Conservation (phyloP, 2,888 invertebrate species). For the Parnassius mnemosyne region DNA sequence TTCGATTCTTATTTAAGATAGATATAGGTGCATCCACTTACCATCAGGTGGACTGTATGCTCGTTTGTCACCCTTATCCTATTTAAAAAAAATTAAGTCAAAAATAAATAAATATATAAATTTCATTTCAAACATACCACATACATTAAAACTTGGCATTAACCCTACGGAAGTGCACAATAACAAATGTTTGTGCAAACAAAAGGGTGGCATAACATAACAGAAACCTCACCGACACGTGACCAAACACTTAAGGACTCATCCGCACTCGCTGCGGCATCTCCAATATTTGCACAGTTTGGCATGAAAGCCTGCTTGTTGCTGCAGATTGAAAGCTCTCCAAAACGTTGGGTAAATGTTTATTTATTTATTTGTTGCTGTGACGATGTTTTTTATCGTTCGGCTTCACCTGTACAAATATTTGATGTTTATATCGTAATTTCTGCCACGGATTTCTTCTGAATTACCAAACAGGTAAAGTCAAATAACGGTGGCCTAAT, state of each 20-base stretch:
- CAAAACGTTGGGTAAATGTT: slow-evolving; percentile 55
- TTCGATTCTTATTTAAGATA: no score
- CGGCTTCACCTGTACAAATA: slow-evolving; percentile 24
- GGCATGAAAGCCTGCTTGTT: slow-evolving; percentile 48
- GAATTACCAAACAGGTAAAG: neutral
- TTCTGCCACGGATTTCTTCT: slow-evolving; percentile 1
- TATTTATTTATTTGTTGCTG: slow-evolving; percentile 42
- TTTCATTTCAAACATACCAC: no score
- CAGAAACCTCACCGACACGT: slow-evolving; percentile 11
- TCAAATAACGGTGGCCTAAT: no score
- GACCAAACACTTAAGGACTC: slow-evolving; percentile 27
- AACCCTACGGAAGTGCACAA: neutral
- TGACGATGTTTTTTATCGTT: slow-evolving; percentile 33
- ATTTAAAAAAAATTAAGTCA: no score
- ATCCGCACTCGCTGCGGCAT: slow-evolving; percentile 3
- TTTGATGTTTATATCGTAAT: slow-evolving; percentile 1
- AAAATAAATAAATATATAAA: no score
- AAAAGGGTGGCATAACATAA: neutral
- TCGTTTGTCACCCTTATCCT: no score
- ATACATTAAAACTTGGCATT: no score
- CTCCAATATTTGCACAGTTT: slow-evolving; percentile 46
- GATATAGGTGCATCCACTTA: no score
- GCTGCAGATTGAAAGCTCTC: slow-evolving; percentile 52
- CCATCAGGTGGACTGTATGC: no score
- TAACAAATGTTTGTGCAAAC: slow-evolving; percentile 20